phyloP scores from a whole-genome alignment of 2,888 invertebrate species.

The Protophormia terraenovae region DNA sequence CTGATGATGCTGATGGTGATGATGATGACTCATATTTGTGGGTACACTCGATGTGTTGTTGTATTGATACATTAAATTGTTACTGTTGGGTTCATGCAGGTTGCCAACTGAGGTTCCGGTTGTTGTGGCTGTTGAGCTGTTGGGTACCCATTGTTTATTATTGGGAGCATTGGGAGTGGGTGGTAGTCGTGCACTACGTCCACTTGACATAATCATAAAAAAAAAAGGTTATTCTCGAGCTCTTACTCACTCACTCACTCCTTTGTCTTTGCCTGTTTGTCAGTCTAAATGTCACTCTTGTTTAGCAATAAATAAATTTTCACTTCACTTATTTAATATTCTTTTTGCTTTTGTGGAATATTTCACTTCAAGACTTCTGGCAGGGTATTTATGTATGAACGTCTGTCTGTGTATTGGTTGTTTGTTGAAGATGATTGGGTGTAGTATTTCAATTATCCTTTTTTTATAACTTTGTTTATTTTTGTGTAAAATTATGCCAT shows the following conservation, averaged over 20 bases:
- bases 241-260: not conserved
- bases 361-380: not conserved
- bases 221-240: slow-evolving; percentile 3
- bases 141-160: slow-evolving; percentile 69
- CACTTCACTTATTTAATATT: not conserved
- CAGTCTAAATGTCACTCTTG: not conserved
- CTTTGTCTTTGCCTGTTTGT: not conserved
- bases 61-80: slow-evolving; percentile 65
- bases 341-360: not conserved
- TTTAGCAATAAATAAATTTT: slow-evolving; percentile 1
- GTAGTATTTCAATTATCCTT: not conserved
- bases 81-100: slow-evolving; percentile 59
- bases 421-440: too few relatives aligned
- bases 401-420: not conserved
- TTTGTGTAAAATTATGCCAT: slow-evolving; percentile 3
- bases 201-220: slow-evolving; percentile 78
- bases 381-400: not conserved
- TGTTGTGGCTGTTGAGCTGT: slow-evolving; percentile 41
- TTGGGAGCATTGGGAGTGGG: slow-evolving; percentile 77
- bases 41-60: slow-evolving; percentile 16
- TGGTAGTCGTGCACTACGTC: slow-evolving; percentile 80
- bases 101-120: slow-evolving; percentile 46
- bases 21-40: slow-evolving; percentile 48
- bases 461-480: not conserved
- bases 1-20: slow-evolving; percentile 19